Evolutionary conservation across 2,113 vertebrate genomes (phyloP).

Genomic region (Thalassarche chlororhynchos): DNA sequence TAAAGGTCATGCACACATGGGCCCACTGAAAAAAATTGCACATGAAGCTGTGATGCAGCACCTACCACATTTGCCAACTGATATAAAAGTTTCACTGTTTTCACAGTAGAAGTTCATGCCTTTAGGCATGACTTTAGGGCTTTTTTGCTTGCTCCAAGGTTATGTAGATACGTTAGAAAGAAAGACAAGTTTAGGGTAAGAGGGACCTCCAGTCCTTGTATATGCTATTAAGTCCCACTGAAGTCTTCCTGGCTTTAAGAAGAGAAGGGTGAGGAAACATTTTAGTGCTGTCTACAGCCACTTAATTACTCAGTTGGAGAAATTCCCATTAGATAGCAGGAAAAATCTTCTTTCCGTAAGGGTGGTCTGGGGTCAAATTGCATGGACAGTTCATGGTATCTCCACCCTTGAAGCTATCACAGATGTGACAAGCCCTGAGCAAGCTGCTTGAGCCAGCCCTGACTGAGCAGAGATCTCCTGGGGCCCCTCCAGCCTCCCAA

Average conservation of each 20-base stretch:
- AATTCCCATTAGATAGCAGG: neutral
- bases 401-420: neutral
- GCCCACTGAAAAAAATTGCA: neutral
- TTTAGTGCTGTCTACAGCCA: neutral
- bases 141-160: neutral
- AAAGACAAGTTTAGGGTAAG: neutral
- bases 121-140: neutral
- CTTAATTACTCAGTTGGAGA: neutral
- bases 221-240: neutral
- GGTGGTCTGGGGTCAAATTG: neutral
- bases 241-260: neutral
- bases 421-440: neutral
- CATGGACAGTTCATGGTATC: rapidly evolving
- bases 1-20: neutral
- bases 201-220: neutral
- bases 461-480: neutral
- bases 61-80: neutral
- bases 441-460: neutral
- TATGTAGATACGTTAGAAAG: neutral
- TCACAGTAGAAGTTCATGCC: neutral
- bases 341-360: neutral
- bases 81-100: neutral
- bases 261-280: neutral
- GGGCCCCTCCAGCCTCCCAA: neutral
- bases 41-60: neutral